Conservation (phyloP, 1,140 invertebrate species). For the Pseudobourletiella spinata region DNA sequence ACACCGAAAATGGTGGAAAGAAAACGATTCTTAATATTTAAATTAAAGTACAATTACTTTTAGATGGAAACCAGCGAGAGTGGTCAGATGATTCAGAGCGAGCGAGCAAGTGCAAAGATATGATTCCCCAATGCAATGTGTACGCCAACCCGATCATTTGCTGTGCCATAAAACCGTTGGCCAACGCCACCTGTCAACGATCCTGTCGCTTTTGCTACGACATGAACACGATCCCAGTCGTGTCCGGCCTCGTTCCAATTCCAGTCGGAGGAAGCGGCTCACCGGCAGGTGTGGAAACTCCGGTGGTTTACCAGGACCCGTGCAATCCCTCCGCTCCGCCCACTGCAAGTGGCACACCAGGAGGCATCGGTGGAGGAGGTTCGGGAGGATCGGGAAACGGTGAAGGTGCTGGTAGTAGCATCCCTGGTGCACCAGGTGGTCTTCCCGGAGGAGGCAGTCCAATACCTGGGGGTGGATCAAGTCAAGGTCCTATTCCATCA, state of each 20-base stretch:
- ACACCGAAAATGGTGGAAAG: too few species aligned
- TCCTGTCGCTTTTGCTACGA: neutral
- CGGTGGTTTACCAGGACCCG: neutral
- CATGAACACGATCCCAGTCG: neutral
- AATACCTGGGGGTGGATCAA: too few species aligned
- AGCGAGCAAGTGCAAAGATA: neutral
- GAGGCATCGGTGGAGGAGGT: neutral
- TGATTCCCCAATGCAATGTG: neutral
- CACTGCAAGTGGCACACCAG: neutral
- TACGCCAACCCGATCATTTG: conserved; percentile 30
- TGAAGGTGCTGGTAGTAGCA: too few species aligned
- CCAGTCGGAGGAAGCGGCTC: neutral
- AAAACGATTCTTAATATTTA: too few species aligned
- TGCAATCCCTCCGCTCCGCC: neutral
- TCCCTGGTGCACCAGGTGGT: too few species aligned
- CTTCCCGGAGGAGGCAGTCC: too few species aligned
- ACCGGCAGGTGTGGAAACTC: neutral
- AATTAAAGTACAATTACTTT: neutral
- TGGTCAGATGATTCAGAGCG: neutral
- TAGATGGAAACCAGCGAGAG: neutral
- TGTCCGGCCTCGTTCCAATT: neutral
- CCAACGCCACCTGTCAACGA: neutral
- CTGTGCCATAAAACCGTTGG: conserved; percentile 26
- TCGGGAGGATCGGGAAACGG: too few species aligned
- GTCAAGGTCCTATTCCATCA: too few species aligned